phyloP scores from a whole-genome alignment of 2,888 invertebrate genomes.

The Amiota mariae region DNA sequence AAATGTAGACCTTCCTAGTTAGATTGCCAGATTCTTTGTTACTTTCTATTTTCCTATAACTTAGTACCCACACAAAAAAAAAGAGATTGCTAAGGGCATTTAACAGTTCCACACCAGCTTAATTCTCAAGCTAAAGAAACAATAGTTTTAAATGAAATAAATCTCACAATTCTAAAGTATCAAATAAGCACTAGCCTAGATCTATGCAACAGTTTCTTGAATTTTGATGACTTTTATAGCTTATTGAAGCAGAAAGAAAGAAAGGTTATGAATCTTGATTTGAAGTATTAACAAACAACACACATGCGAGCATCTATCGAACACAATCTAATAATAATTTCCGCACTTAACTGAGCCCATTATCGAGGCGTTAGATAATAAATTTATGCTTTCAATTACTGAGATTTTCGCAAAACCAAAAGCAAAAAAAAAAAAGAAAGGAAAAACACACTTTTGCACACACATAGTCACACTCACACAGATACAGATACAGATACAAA shows the following conservation, averaged over 20 bases:
- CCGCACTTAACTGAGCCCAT: not conserved
- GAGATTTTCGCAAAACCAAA: conserved; percentile 35
- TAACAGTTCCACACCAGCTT: no score
- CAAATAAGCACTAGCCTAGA: no score
- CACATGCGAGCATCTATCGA: not conserved
- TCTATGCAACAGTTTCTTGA: not conserved
- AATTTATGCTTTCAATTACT: conserved; percentile 37
- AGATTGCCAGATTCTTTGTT: no score
- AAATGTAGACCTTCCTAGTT: no score
- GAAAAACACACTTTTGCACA: conserved; percentile 22
- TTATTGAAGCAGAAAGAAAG: not conserved
- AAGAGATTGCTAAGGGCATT: no score
- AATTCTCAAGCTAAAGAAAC: no score
- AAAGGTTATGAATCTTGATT: no score
- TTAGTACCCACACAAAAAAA: no score
- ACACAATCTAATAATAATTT: not conserved
- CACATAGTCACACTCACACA: not conserved
- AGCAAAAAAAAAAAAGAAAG: conserved; percentile 10
- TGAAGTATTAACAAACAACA: no score
- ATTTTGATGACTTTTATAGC: not conserved
- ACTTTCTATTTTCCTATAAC: no score
- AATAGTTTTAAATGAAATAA: no score
- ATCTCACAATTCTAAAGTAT: no score
- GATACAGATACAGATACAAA: conserved; percentile 32
- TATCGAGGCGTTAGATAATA: not conserved